phyloP scores from a whole-genome alignment of 2,888 invertebrate species.

The Leucania comma region DNA sequence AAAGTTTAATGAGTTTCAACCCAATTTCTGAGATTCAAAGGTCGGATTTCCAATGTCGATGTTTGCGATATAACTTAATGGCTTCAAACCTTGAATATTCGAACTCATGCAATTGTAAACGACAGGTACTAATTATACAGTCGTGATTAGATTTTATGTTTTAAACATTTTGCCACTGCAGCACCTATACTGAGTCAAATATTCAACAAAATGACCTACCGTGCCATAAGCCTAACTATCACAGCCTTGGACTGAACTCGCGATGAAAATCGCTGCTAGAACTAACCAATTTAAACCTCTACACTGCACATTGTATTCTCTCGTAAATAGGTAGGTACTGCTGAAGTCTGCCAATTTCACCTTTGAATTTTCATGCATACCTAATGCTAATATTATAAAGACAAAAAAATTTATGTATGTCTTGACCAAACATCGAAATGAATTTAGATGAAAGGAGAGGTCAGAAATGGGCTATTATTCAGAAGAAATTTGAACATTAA shows the following conservation, averaged over 20 bases:
- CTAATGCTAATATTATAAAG: neutral
- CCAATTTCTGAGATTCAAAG: constrained; percentile 29
- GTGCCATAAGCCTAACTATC: neutral
- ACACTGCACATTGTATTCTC: neutral
- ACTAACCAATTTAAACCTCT: neutral
- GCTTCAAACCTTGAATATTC: constrained; percentile 19
- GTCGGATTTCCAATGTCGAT: constrained; percentile 31
- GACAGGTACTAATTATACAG: constrained; percentile 42
- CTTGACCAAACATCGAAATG: too few relatives aligned
- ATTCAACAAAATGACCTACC: neutral
- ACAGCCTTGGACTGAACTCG: neutral
- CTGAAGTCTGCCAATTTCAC: neutral
- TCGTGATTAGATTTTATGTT: constrained; percentile 10
- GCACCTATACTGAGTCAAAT: neutral
- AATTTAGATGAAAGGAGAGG: too few relatives aligned
- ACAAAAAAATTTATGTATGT: too few relatives aligned
- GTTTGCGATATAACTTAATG: constrained; percentile 15
- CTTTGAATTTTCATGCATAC: neutral
- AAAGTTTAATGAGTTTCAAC: constrained; percentile 46
- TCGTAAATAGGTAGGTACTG: neutral
- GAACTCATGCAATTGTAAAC: constrained; percentile 35
- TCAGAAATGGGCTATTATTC: too few relatives aligned
- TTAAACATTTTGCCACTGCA: constrained; percentile 4
- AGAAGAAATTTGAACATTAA: too few relatives aligned
- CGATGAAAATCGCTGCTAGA: neutral